These are phyloP conservation scores for Amphiprion percula DNA, from an alignment of 2,113 vertebrate genomes.

Conservation along the genomic window DNA sequence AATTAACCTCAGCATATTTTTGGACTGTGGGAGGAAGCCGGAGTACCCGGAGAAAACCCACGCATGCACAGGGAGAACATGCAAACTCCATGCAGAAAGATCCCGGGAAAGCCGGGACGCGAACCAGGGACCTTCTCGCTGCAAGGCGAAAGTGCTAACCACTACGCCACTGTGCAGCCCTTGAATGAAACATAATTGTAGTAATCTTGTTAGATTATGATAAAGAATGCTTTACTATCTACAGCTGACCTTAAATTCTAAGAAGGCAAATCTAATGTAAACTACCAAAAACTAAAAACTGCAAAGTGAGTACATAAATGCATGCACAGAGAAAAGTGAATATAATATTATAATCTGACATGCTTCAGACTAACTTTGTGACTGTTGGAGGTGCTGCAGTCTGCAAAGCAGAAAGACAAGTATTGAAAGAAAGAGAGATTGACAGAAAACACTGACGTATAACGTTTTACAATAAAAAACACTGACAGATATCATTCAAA, in stretches of 20 bases:
- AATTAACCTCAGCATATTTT: no score
- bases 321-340: slow-evolving; percentile 24
- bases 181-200: neutral
- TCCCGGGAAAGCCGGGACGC: no score
- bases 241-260: neutral
- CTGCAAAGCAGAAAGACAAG: slow-evolving; percentile 66
- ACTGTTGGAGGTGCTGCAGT: slow-evolving; percentile 50
- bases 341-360: neutral
- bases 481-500: neutral
- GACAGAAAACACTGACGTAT: slow-evolving; percentile 12
- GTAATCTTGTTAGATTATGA: neutral
- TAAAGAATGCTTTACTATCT: neutral
- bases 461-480: neutral
- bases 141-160: no score
- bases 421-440: slow-evolving; percentile 40
- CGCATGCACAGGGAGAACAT: no score
- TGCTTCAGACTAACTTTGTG: slow-evolving; percentile 77
- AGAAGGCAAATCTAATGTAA: neutral
- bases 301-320: slow-evolving; percentile 5
- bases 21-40: no score
- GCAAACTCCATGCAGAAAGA: no score
- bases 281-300: neutral
- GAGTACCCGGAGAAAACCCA: no score
- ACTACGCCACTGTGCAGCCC: no score
- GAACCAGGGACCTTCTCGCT: no score